Evolutionary conservation across 2,797 vertebrate species (phyloP), one percentile per base, ranked within the genome.

Genomic region (Cirrhinus mrigala): DNA sequence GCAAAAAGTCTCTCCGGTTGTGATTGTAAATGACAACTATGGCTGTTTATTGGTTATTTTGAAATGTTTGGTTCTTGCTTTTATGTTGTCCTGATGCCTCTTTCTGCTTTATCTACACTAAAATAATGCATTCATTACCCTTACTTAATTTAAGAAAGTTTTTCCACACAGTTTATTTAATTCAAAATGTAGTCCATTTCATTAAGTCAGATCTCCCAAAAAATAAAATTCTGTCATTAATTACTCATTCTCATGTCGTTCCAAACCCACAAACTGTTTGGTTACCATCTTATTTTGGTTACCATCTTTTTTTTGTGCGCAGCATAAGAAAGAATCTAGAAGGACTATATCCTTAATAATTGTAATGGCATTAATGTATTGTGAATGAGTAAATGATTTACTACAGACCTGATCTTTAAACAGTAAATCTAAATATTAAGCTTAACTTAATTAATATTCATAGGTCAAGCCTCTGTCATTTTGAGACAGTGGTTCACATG

Each of bases 381-480:
- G 24, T 50, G 20, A 70, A n/a, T n/a, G 12, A 14, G 22, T 5
- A 70, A 70, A 46, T n/a, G n/a, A 2, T 44, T 29, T 64, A n/a
- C 68, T 44, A 44, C 2, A 6, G n/a, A 4, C n/a, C 8, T 73
- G 46, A 50, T 74, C 9, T 74, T 8, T 74, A 11, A 54, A 33
- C 16, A 75, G 52, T 24, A 50, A 8, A 74, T 29, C 18, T 29
- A 20, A 52, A 52, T 33, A 33, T 22, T 54, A 75, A 54, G 27
- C 50, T 14, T 75, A 33, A 54, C 50, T 75, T 75, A 33, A 74
- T 74, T 50, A 29, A 75, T 33, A 37, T 75, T 54, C 50, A 54
- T 75, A 75, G 73, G 27, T 75, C 73, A 75, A 20, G 73, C 18
- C 4, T 75, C 20, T 54, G 18, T 33, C 10, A 11, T 33, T 33